Conservation (phyloP, 2,888 invertebrate species). For the Acanthococcus lagerstroemiae region DNA sequence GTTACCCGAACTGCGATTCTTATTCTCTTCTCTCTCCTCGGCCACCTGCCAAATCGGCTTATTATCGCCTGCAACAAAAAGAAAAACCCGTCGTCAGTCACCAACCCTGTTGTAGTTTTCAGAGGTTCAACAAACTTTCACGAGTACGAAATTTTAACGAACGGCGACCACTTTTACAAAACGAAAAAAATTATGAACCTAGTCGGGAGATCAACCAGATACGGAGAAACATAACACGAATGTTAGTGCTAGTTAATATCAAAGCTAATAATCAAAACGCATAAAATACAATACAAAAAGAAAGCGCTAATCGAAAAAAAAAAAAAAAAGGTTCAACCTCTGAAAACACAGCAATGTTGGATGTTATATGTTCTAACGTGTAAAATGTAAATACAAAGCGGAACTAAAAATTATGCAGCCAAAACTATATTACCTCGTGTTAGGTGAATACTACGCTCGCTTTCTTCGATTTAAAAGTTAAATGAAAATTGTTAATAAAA, state of each 20-base stretch:
- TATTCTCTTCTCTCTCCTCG: conserved; percentile 96
- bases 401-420: too few species aligned
- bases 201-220: too few species aligned
- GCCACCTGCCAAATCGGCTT: conserved; percentile 98
- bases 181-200: not conserved
- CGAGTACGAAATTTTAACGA: not conserved
- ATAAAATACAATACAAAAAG: not conserved
- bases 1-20: conserved; percentile 75
- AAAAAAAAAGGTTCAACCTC: conserved; percentile 16
- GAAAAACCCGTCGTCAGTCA: conserved; percentile 15
- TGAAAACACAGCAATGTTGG: conserved; percentile 26
- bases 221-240: too few species aligned
- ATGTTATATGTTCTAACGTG: not conserved
- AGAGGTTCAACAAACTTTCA: conserved; percentile 5
- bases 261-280: not conserved
- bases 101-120: conserved; percentile 23
- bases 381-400: not conserved
- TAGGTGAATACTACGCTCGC: too few species aligned
- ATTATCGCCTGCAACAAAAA: conserved; percentile 59
- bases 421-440: too few species aligned
- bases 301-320: conserved; percentile 2
- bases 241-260: too few species aligned
- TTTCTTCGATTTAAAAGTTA: too few species aligned
- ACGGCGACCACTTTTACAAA: not conserved
- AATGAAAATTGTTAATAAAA: not conserved